Evolutionary conservation across 2,113 vertebrate species (phyloP).

Genomic region (Pelecanoides urinatrix): DNA sequence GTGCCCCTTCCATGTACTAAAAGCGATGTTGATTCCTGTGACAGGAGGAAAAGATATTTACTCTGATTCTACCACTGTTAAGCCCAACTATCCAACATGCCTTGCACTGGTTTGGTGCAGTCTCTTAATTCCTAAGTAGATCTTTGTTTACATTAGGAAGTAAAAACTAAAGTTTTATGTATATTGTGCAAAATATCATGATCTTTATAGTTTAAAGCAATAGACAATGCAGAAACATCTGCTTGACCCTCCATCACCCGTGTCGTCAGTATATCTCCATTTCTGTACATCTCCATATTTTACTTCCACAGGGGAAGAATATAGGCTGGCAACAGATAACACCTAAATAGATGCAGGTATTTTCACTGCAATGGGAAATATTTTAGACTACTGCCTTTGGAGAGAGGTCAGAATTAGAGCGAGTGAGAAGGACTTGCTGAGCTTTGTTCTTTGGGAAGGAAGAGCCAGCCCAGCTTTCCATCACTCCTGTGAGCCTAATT

Average conservation of each 20-base stretch:
- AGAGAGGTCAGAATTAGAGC: constrained; percentile 45
- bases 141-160: not conserved
- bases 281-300: not conserved
- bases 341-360: not conserved
- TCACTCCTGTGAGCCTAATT: not conserved
- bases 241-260: not conserved
- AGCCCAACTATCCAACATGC: not conserved
- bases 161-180: not conserved
- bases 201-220: not conserved
- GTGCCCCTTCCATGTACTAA: not conserved
- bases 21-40: not conserved
- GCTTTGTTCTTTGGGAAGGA: constrained; percentile 36
- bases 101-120: not conserved
- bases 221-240: not conserved
- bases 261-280: not conserved
- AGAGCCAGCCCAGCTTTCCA: not conserved
- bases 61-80: not conserved
- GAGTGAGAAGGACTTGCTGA: constrained; percentile 28
- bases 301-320: not conserved
- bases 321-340: not conserved
- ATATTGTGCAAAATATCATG: not conserved
- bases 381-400: constrained; percentile 15
- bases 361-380: not conserved
- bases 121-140: not conserved
- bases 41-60: not conserved